phyloP scores from a whole-genome alignment of 2,797 vertebrate genomes.

The Pseudotriccus pelzelni region DNA sequence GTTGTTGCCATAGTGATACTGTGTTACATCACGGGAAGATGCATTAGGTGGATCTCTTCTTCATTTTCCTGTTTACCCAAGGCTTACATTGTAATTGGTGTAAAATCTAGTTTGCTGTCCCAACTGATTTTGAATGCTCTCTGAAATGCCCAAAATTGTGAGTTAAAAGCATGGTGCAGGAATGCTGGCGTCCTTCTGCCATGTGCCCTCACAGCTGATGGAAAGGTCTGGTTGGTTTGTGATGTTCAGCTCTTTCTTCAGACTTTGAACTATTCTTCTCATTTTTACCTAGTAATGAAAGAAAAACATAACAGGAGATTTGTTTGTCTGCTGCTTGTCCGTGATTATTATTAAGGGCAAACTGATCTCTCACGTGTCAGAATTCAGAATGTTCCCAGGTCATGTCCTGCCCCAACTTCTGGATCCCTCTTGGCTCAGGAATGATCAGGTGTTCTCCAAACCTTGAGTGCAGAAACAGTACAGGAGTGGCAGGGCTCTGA shows the following conservation, averaged over 20 bases:
- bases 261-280: conserved; percentile 11
- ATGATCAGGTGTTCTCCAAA: neutral
- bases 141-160: neutral
- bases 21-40: neutral
- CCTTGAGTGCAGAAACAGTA: neutral
- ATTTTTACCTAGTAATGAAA: conserved; percentile 26
- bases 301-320: neutral
- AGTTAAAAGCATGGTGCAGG: neutral
- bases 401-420: neutral
- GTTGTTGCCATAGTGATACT: neutral
- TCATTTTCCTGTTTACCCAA: neutral
- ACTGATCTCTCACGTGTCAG: neutral
- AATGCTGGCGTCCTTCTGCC: neutral
- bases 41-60: neutral
- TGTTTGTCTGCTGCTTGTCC: neutral
- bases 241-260: conserved; percentile 43
- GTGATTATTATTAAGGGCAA: neutral
- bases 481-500: neutral
- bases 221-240: neutral
- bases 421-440: neutral
- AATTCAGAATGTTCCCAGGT: neutral
- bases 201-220: neutral
- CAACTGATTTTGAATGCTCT: neutral
- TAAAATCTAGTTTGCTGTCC: neutral
- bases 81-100: neutral